Base-by-base conservation (phyloP, 2,797 vertebrate species). In the Halcyon smyrnensis region DNA sequence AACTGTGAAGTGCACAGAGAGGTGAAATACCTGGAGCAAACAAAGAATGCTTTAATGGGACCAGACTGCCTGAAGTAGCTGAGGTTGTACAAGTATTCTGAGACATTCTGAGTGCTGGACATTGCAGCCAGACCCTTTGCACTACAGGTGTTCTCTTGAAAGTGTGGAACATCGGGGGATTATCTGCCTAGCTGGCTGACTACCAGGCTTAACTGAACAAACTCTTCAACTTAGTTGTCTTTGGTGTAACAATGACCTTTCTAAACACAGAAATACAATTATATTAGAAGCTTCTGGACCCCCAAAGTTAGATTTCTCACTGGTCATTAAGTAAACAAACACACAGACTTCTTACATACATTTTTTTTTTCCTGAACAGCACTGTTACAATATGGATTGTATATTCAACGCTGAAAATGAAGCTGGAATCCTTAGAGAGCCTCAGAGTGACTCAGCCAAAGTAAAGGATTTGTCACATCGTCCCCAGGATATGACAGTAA, bases 401-500 rank as follows among this genome's bases (percentile, higher is more conserved):
- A 39, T 82, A 75, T 27, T 75, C 56, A 60, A 84, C 67, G 53
- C 56, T 75, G 71, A 84, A 91, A 87, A 89, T 34, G 45, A 87
- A 75, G 34, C 86, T 83, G 81, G 74, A 92, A 75, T 89, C 88
- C 75, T 89, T 59, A 57, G 90, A 95, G 84, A 85, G 19, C 56
- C 60, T 77, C 43, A 45, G 48, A 74, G 53, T 95, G 91, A 93
- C 77, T 96, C 93, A 96, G 90, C 7, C 48, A 37, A 45, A 41
- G 50, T 91, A 57, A 80, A 90, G 41, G 73, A 78, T 94, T 95
- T 95, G 81, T 95, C 78, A 90, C 0, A 0, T 86, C 14, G 21
- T 83, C 81, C 91, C 77, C 81, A 78, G 86, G 78, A 89, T 93
- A 76, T 90, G 90, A 80, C 86, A 93, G 75, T 83, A 91, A 95